Conservation (phyloP, 1,140 invertebrate genomes). For the Sarcophaga peregrina region DNA sequence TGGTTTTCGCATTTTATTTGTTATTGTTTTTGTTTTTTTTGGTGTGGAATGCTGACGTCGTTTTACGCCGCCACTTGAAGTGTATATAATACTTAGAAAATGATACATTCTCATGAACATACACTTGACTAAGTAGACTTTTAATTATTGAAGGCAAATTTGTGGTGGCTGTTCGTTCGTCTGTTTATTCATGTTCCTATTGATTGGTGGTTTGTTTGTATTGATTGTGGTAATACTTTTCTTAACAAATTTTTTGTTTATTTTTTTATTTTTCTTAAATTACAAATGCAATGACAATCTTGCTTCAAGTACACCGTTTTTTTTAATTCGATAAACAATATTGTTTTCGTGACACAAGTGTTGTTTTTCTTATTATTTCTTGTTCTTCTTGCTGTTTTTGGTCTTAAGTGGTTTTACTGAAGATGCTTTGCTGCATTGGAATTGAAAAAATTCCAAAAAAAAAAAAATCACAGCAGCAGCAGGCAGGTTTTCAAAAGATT, state of each 20-base stretch:
- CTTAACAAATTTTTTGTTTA: not conserved
- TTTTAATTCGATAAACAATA: not conserved
- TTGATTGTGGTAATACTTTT: not conserved
- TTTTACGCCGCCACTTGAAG: not conserved
- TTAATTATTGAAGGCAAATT: not conserved
- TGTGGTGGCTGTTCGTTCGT: not conserved
- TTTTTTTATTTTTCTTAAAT: not conserved
- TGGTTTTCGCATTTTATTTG: too few species aligned
- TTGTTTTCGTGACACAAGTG: slow-evolving; percentile 18
- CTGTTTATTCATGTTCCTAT: too few species aligned
- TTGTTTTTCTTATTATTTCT: not conserved
- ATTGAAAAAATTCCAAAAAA: too few species aligned
- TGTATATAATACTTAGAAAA: not conserved
- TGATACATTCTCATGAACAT: too few species aligned
- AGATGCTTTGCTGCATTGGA: too few species aligned
- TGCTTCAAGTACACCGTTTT: not conserved
- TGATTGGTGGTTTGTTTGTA: too few species aligned
- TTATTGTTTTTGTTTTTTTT: too few species aligned
- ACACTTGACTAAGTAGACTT: not conserved
- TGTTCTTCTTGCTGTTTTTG: too few species aligned
- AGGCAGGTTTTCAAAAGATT: too few species aligned
- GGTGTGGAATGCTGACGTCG: too few species aligned
- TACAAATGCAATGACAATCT: not conserved
- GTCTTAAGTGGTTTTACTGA: too few species aligned
- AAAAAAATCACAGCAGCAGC: too few species aligned